Evolutionary conservation across 2,797 vertebrate species (phyloP), one percentile per base, ranked within the genome.

Genomic region (Chelon auratus): DNA sequence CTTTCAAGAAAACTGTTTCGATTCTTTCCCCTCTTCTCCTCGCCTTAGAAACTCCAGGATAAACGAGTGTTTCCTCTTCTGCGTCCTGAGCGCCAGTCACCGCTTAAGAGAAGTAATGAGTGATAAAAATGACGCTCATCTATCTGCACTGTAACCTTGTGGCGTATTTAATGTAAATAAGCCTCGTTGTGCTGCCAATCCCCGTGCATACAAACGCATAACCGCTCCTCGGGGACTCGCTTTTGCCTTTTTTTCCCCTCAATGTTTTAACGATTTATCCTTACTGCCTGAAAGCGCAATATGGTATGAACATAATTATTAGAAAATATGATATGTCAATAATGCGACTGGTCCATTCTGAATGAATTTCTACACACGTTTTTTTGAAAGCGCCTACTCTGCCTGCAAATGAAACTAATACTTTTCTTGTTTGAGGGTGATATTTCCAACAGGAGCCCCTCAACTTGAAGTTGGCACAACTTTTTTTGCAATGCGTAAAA

Each of bases 111-210:
- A 96, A 98, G 97, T 97, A 97, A 98, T 96, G 96, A 97, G 96
- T 95, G 96, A 96, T 96, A 86, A 96, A 97, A 97, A 96, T 97
- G 97, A 97, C 97, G 97, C 95, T 97, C 96, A 96, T 97, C 95
- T 95, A 95, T 96, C 95, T 95, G 96, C 96, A 95, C 97, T 96
- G 97, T 97, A 99, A 99, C 97, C 97, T 98, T 97, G 97, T 96
- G 97, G 97, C 97, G 96, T 96, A 96, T 99, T 98, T 98, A 97
- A 98, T 99, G 97, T 97, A 97, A 99, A 99, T 97, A 98, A 98
- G 97, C 96, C 94, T 85, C 95, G 96, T 96, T 96, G 96, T 96
- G 96, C 96, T 97, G 97, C 97, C 97, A 97, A 94, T 97, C 96
- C 95, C 67, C 95, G 81, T 90, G 94, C 95, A 96, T 91, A 94